Evolutionary conservation across 2,797 vertebrate genomes (phyloP).

Genomic region (Gobio occitaniae): DNA sequence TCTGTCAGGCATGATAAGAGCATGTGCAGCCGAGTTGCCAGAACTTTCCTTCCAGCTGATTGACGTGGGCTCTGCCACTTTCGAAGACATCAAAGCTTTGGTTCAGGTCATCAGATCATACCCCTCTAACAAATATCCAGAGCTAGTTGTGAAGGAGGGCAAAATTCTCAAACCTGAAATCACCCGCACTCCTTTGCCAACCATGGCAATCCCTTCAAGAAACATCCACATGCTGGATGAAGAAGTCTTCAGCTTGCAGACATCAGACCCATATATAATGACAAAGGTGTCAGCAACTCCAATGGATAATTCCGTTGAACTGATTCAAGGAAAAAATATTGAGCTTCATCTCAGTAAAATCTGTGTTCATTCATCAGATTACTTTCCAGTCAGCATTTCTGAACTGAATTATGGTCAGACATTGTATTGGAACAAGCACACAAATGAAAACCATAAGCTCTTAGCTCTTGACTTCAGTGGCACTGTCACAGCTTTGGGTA

Average conservation of each 20-base stretch:
- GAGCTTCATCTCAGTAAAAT: slow-evolving; percentile 80
- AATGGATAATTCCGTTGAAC: slow-evolving; percentile 29
- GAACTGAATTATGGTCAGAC: slow-evolving; percentile 77
- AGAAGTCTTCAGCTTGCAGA: slow-evolving; percentile 76
- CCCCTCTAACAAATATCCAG: slow-evolving; percentile 70
- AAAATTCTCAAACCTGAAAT: slow-evolving; percentile 72
- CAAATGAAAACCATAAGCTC: slow-evolving; percentile 75
- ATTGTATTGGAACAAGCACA: slow-evolving; percentile 83
- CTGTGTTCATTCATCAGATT: slow-evolving; percentile 86
- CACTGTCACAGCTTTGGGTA: slow-evolving; percentile 77
- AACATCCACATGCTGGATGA: slow-evolving; percentile 46
- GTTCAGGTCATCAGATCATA: too few species aligned
- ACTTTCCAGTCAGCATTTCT: slow-evolving; percentile 83
- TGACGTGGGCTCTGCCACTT: too few species aligned
- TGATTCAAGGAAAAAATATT: slow-evolving; percentile 65
- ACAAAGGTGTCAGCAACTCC: slow-evolving; percentile 73
- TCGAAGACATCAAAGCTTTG: too few species aligned
- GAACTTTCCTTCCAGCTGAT: too few species aligned
- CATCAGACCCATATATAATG: slow-evolving; percentile 77
- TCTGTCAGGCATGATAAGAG: slow-evolving; percentile 83
- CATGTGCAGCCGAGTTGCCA: slow-evolving; percentile 74
- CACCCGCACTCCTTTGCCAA: slow-evolving; percentile 67
- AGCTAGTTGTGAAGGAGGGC: slow-evolving; percentile 81
- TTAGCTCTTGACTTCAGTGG: slow-evolving; percentile 85
- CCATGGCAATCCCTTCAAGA: slow-evolving; percentile 26